Percentiles rank a stretch among this genome's conserved stretches.
Conservation (phyloP, 2,888 invertebrate genomes). For the Helleia helle region DNA sequence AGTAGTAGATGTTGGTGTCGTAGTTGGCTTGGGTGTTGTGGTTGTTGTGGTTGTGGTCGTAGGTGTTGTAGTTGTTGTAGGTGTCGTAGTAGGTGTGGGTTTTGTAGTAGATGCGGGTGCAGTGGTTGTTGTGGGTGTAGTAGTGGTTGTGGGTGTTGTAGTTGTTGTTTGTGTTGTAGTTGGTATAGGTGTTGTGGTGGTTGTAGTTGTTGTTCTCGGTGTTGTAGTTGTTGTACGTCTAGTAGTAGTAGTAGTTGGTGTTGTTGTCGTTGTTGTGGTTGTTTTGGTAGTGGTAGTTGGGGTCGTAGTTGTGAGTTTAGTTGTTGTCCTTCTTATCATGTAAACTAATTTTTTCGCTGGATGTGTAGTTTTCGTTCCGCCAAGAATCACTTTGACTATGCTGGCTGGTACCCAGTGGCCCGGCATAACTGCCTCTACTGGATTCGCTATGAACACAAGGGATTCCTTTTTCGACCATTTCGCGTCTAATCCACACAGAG, state of each 20-base stretch:
- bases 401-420: slow-evolving; percentile 49
- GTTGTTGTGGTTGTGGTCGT: slow-evolving; percentile 12
- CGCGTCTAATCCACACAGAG: not conserved
- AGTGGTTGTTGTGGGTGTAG: slow-evolving; percentile 17
- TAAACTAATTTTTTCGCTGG: too few relatives aligned
- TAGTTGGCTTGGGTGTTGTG: slow-evolving; percentile 9
- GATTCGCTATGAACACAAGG: slow-evolving; percentile 41
- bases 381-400: slow-evolving; percentile 36
- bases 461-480: slow-evolving; percentile 27
- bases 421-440: slow-evolving; percentile 44
- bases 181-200: slow-evolving; percentile 15
- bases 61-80: slow-evolving; percentile 11
- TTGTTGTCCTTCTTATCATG: too few relatives aligned
- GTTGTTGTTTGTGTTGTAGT: slow-evolving; percentile 17
- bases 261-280: slow-evolving; percentile 10
- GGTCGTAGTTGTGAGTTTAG: not conserved
- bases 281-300: not conserved
- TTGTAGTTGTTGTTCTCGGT: slow-evolving; percentile 16
- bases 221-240: slow-evolving; percentile 16
- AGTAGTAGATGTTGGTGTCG: slow-evolving; percentile 14
- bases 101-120: slow-evolving; percentile 16
- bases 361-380: not conserved
- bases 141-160: slow-evolving; percentile 16
- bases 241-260: slow-evolving; percentile 13
- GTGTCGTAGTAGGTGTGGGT: slow-evolving; percentile 12